Evolutionary conservation across 2,888 invertebrate genomes (phyloP), one percentile per base, ranked within the genome.

Genomic region (Chymomyza fuscimana): DNA sequence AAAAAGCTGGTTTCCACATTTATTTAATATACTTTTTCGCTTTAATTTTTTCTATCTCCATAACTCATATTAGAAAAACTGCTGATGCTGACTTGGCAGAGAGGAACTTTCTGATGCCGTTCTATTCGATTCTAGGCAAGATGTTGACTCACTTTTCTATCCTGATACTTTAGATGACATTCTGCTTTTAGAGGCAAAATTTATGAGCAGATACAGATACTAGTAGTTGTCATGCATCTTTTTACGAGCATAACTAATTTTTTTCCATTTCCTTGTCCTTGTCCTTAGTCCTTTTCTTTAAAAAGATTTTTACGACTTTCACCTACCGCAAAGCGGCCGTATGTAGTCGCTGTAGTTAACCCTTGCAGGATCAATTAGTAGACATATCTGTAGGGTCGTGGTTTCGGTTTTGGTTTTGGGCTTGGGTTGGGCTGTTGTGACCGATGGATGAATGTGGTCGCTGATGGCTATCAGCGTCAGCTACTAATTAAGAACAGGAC

Each of bases 241-340:
- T 79, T 79, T 72, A 79, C 80, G 78, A 79, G 80, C 78, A 79
- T 80, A 79, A 80, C 78, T 69, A 80, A 79, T 80, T 76, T 25
- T 4, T 25, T 25, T 25, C 25, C 25, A 3, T 25, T 25, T 74
- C 67, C 58, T n/a, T 15, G 6, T 3, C 32, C 6, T 32, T 29
- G 40, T 56, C 56, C 16, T 32, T 36, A 25, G 25, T 51, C 25
- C 9, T 32, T 32, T 32, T 32, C 9, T 32, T 32, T 32, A 6
- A 32, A 32, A 32, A 32, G 32, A 32, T 6, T 74, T 85, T 87
- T 67, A 85, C 63, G 86, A 83, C 86, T 80, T 84, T 85, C 86
- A 84, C 84, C 84, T 85, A 85, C 84, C 84, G 86, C 83, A 83
- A 72, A 16, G 62, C 58, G 54, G 54, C 66, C 7, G 10, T 29